Evolutionary conservation across 1,140 invertebrate genomes (phyloP), one percentile per base, ranked within the genome.

Genomic region (Caerostris extrusa): DNA sequence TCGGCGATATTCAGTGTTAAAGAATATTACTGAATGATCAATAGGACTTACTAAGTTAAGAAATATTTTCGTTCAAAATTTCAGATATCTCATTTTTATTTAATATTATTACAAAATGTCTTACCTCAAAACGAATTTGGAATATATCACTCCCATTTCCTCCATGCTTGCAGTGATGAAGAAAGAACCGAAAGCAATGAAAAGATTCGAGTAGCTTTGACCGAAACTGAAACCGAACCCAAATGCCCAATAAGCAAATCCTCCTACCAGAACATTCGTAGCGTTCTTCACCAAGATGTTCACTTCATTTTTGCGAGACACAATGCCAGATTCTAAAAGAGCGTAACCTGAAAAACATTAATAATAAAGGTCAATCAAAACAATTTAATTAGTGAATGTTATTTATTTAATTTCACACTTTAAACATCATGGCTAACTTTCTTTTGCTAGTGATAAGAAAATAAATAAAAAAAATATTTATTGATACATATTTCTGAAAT

Each of bases 261-360:
- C 95, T 3, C 95, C 96, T 58, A 95, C 95, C 7, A 96, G 95
- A 3, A 96, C 95, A 58, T 96, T 96, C 2, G 95, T 95, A 7
- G 96, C 95, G 86, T 96, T 96, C 94, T 96, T 96, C 5, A 96
- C 95, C 95, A 96, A 95, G 19, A 96, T 96, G 89, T 96, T 96
- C 0, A 96, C 95, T 92, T 96, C 96, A 90, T 96, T 96, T 93
- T 96, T 96, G 3, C 95, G 77, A 3, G 95, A 95, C 6, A 96
- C 95, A 2, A 95, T 95, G 4, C 96, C 96, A 55, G 95, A 96
- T 94, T 96, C 96, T 50, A 96, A 94, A 34, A 96, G 91, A 50
- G 95, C 96, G 86, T 96, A 96, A 10, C 96, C 95, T 96, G 90
- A 34, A 53, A 57, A 6, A 67, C 2, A n/a, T n/a, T n/a, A n/a